Evolutionary conservation across 2,888 invertebrate species (phyloP), one percentile per base, ranked within the genome.

Genomic region (Eremobia ochroleuca): DNA sequence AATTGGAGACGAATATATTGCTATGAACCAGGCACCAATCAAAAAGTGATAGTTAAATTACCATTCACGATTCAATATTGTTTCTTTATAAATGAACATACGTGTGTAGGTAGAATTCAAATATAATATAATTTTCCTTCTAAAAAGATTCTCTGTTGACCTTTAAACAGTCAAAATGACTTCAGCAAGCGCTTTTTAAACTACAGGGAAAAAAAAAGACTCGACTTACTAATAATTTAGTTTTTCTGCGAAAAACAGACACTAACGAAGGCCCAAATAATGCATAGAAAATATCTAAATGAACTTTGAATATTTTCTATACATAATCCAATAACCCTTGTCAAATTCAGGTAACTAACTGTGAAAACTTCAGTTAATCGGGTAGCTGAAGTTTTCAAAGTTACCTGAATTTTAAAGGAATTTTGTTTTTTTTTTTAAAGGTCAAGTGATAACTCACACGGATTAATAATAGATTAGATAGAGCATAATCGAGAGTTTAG

Each of bases 321-420:
- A 31, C 2, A 8, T 49, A 77, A 59, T 49, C 49, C 18, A 76
- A 67, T 18, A 67, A 68, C 67, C 40, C 40, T 59, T 34, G 40
- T 59, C 31, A 49, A 59, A 58, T 77, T 76, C 46, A 55, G n/a
- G n/a, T n/a, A n/a, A n/a, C n/a, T 49, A n/a, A 46, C 52, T 40
- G 46, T n/a, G 2, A 55, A 46, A 62, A 65, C 21, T 61, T 62
- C 1, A 64, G 21, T 4, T 43, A 11, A 13, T 43, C 3, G 13
- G 43, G 43, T 43, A 11, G 43, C 13, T 43, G 0, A 43, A 43
- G 13, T 43, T 43, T 43, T 43, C 43, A 43, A 13, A 43, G 43
- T 11, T 34, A 11, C 40, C 43, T 43, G 43, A 43, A 4, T 13
- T 43, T 43, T 43, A 9, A 40, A 40, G 9, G 11, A 2, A 34